A percentile compares a stretch with the other conserved stretches of the same genome.
phyloP scores from a whole-genome alignment of 2,797 vertebrate species.

The Scarus forsteni region DNA sequence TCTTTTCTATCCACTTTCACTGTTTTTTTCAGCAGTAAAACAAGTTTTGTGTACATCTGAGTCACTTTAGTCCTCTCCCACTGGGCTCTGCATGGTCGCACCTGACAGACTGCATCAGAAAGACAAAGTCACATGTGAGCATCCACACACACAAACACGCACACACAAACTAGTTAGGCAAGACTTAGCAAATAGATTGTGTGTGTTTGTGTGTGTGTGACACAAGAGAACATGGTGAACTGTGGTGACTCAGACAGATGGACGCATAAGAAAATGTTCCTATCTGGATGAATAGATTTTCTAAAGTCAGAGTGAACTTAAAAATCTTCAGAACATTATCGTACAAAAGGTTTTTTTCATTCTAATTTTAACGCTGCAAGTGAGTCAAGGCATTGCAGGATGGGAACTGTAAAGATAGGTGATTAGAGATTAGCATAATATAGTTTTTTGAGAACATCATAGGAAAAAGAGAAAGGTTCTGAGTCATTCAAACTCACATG shows the following conservation, averaged over 20 bases:
- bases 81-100: conserved; percentile 54
- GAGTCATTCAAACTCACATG: too few species aligned
- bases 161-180: conserved; percentile 1
- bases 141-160: neutral
- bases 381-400: too few species aligned
- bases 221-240: conserved; percentile 6
- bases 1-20: conserved; percentile 5
- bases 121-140: conserved; percentile 1
- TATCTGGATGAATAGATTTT: conserved; percentile 2
- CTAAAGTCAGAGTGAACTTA: neutral
- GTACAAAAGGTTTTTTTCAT: too few species aligned
- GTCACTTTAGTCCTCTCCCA: conserved; percentile 53
- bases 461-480: too few species aligned
- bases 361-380: too few species aligned
- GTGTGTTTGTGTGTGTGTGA: conserved; percentile 12
- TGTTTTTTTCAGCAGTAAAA: conserved; percentile 29
- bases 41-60: conserved; percentile 40
- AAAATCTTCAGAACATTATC: too few species aligned
- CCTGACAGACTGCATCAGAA: conserved; percentile 67
- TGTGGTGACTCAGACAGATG: conserved; percentile 19
- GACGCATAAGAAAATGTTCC: neutral
- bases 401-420: too few species aligned
- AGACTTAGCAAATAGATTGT: conserved; percentile 21
- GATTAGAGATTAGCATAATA: too few species aligned
- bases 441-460: too few species aligned